Evolutionary conservation across 2,888 invertebrate species (phyloP), one percentile per base, ranked within the genome.

Genomic region (Dryomyza anilis): DNA sequence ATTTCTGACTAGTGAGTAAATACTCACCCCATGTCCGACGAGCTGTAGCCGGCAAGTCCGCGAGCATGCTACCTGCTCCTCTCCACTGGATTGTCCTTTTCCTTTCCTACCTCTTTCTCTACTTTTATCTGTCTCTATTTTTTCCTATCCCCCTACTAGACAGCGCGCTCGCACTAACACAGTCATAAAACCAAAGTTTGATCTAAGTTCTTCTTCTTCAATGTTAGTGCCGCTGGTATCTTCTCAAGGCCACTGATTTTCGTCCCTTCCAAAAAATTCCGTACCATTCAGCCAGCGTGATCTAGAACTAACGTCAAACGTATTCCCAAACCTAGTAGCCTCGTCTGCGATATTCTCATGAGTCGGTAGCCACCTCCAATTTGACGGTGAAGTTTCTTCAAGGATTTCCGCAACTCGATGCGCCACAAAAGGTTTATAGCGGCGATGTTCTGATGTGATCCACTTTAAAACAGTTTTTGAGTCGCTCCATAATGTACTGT

Each of bases 271-370:
- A 5, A 68, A 33, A 46, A 68, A 69, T n/a, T 53, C 52, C 36
- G 66, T 65, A 4, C 67, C 67, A 19, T 21, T 60, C 1, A 60
- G 33, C 67, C 67, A 69, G 36, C 60, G 64, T 57, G 69, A 33
- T 64, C 14, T n/a, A 39, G 46, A 43, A 21, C 30, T 61, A 36
- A 64, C 63, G 39, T 65, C 46, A 23, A 55, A 25, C 21, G 50
- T 50, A 14, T 56, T 36, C 12, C 48, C 63, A 36, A 64, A 21
- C 56, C 70, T 68, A 16, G 70, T 73, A 12, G 71, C 69, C 39
- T 68, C 69, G 66, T 75, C 75, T 23, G 74, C 72, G 4, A 71
- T 67, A 64, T 73, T 75, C n/a, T 65, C 19, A 23, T 67, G 64
- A 3, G 72, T 68, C 8, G 72, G 69, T 16, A 73, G 61, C 69